phyloP scores from a whole-genome alignment of 2,797 vertebrate genomes.

The Scarus forsteni region DNA sequence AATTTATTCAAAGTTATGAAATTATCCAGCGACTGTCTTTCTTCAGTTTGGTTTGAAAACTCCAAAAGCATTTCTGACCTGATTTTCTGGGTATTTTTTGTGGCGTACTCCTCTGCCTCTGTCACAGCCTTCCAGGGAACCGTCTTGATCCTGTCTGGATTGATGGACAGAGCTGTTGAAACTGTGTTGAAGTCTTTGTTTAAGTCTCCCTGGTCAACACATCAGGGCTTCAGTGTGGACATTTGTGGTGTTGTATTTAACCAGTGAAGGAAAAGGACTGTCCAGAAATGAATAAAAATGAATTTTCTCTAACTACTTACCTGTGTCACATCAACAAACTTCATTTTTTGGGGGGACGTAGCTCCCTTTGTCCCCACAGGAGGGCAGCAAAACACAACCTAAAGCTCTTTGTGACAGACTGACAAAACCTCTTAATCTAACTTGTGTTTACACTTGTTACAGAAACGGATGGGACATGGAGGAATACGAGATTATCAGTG shows the following conservation, averaged over 20 bases:
- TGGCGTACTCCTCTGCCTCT: constrained; percentile 26
- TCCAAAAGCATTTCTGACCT: not conserved
- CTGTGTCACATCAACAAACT: not conserved
- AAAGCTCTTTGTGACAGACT: too few species aligned
- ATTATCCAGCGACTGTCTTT: not conserved
- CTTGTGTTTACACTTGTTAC: too few species aligned
- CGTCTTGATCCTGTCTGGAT: constrained; percentile 27
- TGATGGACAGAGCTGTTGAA: constrained; percentile 38
- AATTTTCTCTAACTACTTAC: constrained; percentile 54
- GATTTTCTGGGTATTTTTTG: constrained; percentile 30
- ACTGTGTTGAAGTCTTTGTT: constrained; percentile 54
- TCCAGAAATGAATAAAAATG: constrained; percentile 72
- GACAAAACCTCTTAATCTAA: too few species aligned
- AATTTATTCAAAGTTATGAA: not conserved
- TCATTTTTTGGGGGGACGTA: not conserved
- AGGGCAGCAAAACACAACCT: constrained; percentile 26
- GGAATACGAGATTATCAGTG: too few species aligned
- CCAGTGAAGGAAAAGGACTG: constrained; percentile 53
- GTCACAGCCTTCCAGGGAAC: constrained; percentile 22
- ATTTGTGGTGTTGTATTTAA: constrained; percentile 70
- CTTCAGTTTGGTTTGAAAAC: not conserved
- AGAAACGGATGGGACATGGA: too few species aligned
- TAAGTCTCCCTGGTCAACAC: constrained; percentile 38
- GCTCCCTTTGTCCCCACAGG: constrained; percentile 8
- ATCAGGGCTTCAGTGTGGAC: constrained; percentile 48